Base-by-base conservation (phyloP, 2,113 vertebrate genomes). In the Apistogramma diplotaenia region DNA sequence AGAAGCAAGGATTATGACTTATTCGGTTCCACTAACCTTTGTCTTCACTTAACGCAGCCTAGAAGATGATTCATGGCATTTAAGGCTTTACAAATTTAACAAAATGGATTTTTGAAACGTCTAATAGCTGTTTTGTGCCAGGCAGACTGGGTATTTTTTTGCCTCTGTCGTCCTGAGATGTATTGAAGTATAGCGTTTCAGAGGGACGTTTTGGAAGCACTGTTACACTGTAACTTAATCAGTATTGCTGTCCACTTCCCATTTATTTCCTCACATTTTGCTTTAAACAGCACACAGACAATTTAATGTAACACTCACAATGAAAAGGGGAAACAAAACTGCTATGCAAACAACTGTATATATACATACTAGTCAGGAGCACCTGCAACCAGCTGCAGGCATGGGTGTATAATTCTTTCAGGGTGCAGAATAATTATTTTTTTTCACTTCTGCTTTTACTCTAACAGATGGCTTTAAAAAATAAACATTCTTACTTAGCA, bases 371-470 rank as follows among this genome's bases (percentile, higher is more conserved):
- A 54, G 67, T 33, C 37, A 15, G 12, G 3, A 29, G 72, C 92
- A 92, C 54, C 92, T 93, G 90, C 72, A 3, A 40, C 16, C 4
- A 7, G 18, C 3, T 8, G 1, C 43, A 3, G 11, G 2, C 21
- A 6, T n/a, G 46, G 33, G 5, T 0, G 0, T 33, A 3, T n/a
- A 9, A 2, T 49, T 40, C 43, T 76, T 62, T 76, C 5, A 56
- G 29, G 23, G 23, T 78, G 40, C 49, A 7, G 37, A 46, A 37
- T 61, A 9, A 56, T 71, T 21, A 6, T 35, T 67, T 1, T 62
- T 31, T 89, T 55, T 89, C 84, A 89, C 85, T 89, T 89, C 87
- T 84, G 35, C 21, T 90, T 93, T 88, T n/a, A 31, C 5, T 1
- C 57, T 11, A 10, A 15, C 80, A 78, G 71, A 23, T 90, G 29